phyloP scores from a whole-genome alignment of 92 coral and sea anemone genomes.

The Hydrozoanthus gracilis region DNA sequence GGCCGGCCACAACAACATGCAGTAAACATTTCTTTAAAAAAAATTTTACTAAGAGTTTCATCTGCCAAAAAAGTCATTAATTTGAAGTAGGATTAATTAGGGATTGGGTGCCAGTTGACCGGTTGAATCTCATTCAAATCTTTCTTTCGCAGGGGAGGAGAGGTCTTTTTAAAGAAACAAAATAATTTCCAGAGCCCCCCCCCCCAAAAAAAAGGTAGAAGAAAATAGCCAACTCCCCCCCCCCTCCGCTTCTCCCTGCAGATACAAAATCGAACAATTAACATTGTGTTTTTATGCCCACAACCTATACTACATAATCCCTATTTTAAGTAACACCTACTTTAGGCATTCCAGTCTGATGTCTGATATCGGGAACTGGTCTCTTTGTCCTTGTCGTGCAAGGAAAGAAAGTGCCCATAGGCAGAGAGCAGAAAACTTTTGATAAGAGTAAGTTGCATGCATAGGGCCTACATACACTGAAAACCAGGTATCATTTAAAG shows the following conservation, averaged over 20 bases:
- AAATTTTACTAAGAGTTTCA: no score
- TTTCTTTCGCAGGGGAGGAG: no score
- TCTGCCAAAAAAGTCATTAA: no score
- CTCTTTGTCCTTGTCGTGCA: constrained; percentile 4
- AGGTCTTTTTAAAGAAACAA: no score
- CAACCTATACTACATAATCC: constrained; percentile 2
- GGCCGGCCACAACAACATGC: no score
- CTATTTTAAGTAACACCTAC: constrained; percentile 24
- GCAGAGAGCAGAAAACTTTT: constrained; percentile 8
- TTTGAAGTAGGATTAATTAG: no score
- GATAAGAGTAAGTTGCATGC: constrained; percentile 2
- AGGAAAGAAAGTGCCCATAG: not conserved
- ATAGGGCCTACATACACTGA: constrained; percentile 6
- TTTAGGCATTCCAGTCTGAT: constrained; percentile 39
- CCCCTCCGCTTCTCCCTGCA: not conserved
- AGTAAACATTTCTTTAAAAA: no score
- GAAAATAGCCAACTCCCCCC: no score
- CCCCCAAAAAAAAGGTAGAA: no score
- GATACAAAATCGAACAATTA: not conserved
- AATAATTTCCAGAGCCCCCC: no score
- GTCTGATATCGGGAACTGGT: not conserved
- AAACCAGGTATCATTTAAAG: not conserved
- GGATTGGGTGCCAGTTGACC: no score
- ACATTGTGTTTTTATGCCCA: constrained; percentile 3
- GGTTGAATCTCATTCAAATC: no score